Base-by-base conservation (phyloP, 2,113 vertebrate genomes). In the Pseudopipra pipra region DNA sequence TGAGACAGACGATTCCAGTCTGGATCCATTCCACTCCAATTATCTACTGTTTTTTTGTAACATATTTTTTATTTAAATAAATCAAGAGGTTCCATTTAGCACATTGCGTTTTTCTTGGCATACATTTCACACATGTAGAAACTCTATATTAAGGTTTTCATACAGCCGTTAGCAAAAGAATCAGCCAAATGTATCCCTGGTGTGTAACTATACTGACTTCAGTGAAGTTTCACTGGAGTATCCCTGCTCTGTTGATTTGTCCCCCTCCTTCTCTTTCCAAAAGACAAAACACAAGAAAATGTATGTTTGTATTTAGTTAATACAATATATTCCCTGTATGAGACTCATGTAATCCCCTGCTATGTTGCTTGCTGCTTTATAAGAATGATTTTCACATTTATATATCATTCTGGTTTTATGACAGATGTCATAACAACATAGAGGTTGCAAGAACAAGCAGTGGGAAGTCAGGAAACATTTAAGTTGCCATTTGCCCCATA, bases 51-150 rank as follows among this genome's bases (percentile, higher is more conserved):
- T 96, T 96, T 92, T 94, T 92, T 78, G 90, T 76, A 96, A 62
- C 86, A 78, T 94, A 93, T 94, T 96, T 96, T 96, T 96, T 93
- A 97, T 94, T 95, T 96, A 93, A 97, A 94, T 96, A 96, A 94
- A 96, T 96, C 88, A 96, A 93, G 92, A 95, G 88, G 86, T 93
- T 96, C 88, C 88, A 95, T 96, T 96, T 93, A 95, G 88, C 85
- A 94, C 27, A 3, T 95, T 94, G 93, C 31, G 6, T 96, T 97
- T 97, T 86, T 93, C 96, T 97, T 96, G 96, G 96, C 96, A 92
- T 84, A 58, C 73, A 56, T 83, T 94, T 94, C 93, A 94, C 80
- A 93, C 76, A 90, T 58, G 86, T 90, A 95, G 76, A 93, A 95
- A 95, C 71, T 95, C 90, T 94, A 68, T 94, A 93, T 95, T 93